Base-by-base conservation (phyloP, 30 jellyfish, hydroid and myxozoan genomes). In the Catostylus mosaicus region DNA sequence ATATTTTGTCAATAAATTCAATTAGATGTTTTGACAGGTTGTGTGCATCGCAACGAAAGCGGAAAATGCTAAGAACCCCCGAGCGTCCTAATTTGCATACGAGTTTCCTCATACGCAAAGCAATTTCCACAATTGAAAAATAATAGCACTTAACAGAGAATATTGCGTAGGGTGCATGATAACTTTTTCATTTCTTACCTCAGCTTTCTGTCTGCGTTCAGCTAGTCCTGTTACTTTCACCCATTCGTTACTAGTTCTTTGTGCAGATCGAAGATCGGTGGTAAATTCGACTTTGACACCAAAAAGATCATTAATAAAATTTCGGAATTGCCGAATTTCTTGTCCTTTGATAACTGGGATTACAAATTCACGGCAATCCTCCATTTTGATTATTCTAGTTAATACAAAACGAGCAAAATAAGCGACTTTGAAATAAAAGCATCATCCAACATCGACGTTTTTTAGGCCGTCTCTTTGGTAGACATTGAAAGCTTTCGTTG, bases 221-320 rank as follows among this genome's bases (percentile, higher is more conserved):
- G 54, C 73, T 18, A 40, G 66, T 40, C 95, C 95, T 59, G 40
- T 33, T 46, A 85, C 29, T 51, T 65, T 73, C 40, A 85, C 32
- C 95, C 95, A 85, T 66, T 36, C 70, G 83, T 31, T 85, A 16
- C 89, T 84, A 35, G 78, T 46, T 4, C 88, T 52, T 48, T 40
- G 61, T 5, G 88, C 88, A 29, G 84, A 23, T 18, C 36, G 26
- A 22, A 37, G 40, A 48, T 73, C 80, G 4, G 83, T 73, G 1
- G 86, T 68, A 67, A 85, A 85, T 40, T 66, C 88, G 31, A 85
- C 57, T 2, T 51, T 35, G 29, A 85, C 95, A 4, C 65, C 45
- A 48, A 73, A 85, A 74, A 61, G 34, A 12, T 14, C 56, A 23
- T 73, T 76, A 4, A 85, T 85, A 9, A 40, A 54, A 3, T 32